phyloP scores from a whole-genome alignment of 2,888 invertebrate species.

The Watsonalla binaria region DNA sequence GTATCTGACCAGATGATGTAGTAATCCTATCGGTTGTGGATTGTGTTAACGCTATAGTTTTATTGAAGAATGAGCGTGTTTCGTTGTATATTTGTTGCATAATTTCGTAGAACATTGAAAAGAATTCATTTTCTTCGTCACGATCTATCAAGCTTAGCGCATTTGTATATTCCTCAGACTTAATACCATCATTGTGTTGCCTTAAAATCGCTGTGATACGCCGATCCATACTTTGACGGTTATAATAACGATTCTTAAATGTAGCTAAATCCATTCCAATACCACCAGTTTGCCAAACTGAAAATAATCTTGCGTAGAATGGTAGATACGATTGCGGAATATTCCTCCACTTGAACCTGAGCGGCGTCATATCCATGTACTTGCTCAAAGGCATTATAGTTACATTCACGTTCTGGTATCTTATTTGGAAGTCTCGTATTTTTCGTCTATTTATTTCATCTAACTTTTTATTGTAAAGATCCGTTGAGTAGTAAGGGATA shows the following conservation, averaged over 20 bases:
- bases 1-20: conserved; percentile 8
- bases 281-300: conserved; percentile 78
- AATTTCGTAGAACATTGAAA: conserved; percentile 36
- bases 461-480: conserved; percentile 19
- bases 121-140: conserved; percentile 45
- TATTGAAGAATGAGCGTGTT: conserved; percentile 41
- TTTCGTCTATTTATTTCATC: conserved; percentile 37
- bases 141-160: conserved; percentile 41
- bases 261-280: conserved; percentile 55
- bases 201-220: conserved; percentile 46
- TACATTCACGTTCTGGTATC: conserved; percentile 61
- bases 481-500: conserved; percentile 25
- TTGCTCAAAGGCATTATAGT: conserved; percentile 52
- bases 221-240: conserved; percentile 27
- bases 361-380: conserved; percentile 70
- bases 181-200: conserved; percentile 59
- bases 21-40: conserved; percentile 14
- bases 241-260: conserved; percentile 39
- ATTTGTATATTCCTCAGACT: conserved; percentile 41
- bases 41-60: conserved; percentile 22
- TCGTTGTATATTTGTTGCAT: conserved; percentile 46
- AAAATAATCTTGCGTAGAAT: conserved; percentile 72
- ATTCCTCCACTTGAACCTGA: conserved; percentile 66
- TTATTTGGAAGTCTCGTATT: conserved; percentile 41
- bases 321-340: conserved; percentile 59